These are phyloP conservation scores for Drosophila mimica DNA, from an alignment of 2,888 invertebrate genomes.

Conservation along the genomic window DNA sequence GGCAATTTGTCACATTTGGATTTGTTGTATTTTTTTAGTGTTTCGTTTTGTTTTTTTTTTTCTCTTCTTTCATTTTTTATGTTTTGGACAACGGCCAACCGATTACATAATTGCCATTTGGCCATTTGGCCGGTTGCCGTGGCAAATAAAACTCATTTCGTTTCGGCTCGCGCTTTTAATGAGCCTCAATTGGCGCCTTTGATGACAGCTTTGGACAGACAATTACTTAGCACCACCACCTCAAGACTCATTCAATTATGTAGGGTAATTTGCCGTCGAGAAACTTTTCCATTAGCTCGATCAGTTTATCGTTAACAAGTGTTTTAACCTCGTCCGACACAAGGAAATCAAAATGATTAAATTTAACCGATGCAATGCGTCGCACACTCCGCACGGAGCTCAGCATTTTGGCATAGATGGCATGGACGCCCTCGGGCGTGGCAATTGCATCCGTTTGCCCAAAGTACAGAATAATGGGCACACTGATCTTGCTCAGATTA, in stretches of 20 bases:
- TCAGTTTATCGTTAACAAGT: slow-evolving; percentile 77
- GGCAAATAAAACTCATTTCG: slow-evolving; percentile 63
- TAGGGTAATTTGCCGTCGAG: slow-evolving; percentile 71
- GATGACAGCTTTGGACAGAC: slow-evolving; percentile 40
- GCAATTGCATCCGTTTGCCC: slow-evolving; percentile 81
- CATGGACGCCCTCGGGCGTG: slow-evolving; percentile 75
- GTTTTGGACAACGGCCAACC: slow-evolving; percentile 36
- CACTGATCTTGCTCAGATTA: slow-evolving; percentile 64
- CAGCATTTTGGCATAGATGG: slow-evolving; percentile 74
- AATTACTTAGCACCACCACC: slow-evolving; percentile 38
- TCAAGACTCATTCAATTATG: slow-evolving; percentile 71
- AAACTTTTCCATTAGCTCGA: slow-evolving; percentile 72
- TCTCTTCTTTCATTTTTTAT: slow-evolving; percentile 52
- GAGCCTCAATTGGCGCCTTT: slow-evolving; percentile 52
- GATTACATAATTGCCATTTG: slow-evolving; percentile 70
- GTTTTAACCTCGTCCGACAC: slow-evolving; percentile 65
- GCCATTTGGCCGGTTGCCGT: slow-evolving; percentile 53
- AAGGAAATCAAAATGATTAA: slow-evolving; percentile 82
- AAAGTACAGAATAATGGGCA: slow-evolving; percentile 78
- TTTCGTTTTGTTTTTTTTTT: slow-evolving; percentile 41
- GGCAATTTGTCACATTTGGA: slow-evolving; percentile 52
- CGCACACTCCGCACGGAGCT: slow-evolving; percentile 66
- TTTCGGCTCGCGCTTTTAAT: slow-evolving; percentile 50
- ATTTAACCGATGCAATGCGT: slow-evolving; percentile 68
- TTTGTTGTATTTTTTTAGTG: slow-evolving; percentile 38